Base-by-base conservation (phyloP, 2,113 vertebrate species). In the Harpagus bidentatus region DNA sequence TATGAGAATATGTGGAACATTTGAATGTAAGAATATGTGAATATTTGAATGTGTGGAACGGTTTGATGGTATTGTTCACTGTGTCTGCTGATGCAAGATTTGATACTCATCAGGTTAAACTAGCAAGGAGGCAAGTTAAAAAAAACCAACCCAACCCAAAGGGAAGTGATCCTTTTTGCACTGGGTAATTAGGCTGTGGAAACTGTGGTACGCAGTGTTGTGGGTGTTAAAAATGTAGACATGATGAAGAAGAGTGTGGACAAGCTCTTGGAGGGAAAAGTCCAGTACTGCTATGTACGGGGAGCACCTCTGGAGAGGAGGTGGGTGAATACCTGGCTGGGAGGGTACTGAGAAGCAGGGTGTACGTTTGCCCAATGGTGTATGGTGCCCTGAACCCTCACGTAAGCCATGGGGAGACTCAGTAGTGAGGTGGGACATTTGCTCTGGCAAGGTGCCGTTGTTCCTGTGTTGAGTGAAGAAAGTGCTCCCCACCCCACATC, bases 221-320 rank as follows among this genome's bases (percentile, higher is more conserved):
- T 3, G 48, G n/a, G 31, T 42, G 56, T 71, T 56, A 17, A 15
- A 25, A 45, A 22, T 7, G 21, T 32, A 22, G 25, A 42, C 56
- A 4, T 50, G 36, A 28, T 38, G 42, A 50, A 7, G 40, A 38
- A 17, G 21, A 38, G 25, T 2, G 2, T 11, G n/a, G 34, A 25
- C 12, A 17, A 31, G 42, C 42, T 56, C 26, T 29, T 12, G 48
- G 29, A 72, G 58, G 38, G 53, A 36, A 8, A 0, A 14, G 20
- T 20, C 43, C 15, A 4, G 43, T 13, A 4, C 21, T 19, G 36
- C 52, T 42, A 21, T 1, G 0, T 50, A 5, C 4, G 1, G 45
- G 42, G 47, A 67, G 34, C 28, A 29, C 63, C n/a, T 42, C 62
- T 29, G 53, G 34, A 18, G 7, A 31, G 45, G 36, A 53, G 38